These are phyloP conservation scores for Thera obeliscata DNA, from an alignment of 2,888 invertebrate species.

Conservation along the genomic window DNA sequence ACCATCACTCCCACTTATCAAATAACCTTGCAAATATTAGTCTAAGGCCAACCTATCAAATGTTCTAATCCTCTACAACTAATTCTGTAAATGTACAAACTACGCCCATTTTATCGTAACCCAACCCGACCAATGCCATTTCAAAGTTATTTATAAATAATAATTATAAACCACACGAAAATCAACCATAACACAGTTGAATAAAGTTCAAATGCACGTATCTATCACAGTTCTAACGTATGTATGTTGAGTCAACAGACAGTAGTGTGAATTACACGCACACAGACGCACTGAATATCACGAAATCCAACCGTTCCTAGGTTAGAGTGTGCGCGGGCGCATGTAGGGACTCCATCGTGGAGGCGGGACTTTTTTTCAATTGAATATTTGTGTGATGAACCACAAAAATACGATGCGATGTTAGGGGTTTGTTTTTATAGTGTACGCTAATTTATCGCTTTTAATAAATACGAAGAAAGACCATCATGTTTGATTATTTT, in stretches of 20 bases:
- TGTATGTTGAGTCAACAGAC: slow-evolving; percentile 60
- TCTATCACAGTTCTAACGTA: slow-evolving; percentile 32
- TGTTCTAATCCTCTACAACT: slow-evolving; percentile 45
- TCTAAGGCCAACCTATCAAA: slow-evolving; percentile 35
- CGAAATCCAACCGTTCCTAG: slow-evolving; percentile 82
- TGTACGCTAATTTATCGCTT: no score
- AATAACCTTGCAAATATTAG: slow-evolving; percentile 27
- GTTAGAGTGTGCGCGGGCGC: slow-evolving; percentile 78
- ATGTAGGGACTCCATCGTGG: slow-evolving; percentile 56
- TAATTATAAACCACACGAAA: slow-evolving; percentile 43
- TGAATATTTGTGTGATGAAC: slow-evolving; percentile 4
- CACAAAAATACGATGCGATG: background rate
- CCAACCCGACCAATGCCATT: slow-evolving; percentile 80
- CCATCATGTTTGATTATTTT: no score
- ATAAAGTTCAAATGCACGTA: slow-evolving; percentile 43
- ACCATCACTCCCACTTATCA: slow-evolving; percentile 5
- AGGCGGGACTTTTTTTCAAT: slow-evolving; percentile 24
- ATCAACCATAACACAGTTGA: slow-evolving; percentile 35
- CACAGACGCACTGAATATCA: slow-evolving; percentile 70
- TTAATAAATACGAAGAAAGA: no score
- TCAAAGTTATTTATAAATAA: slow-evolving; percentile 54
- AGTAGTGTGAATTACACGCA: slow-evolving; percentile 62
- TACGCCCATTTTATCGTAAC: slow-evolving; percentile 79
- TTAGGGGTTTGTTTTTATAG: no score
- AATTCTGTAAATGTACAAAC: slow-evolving; percentile 63